These are phyloP conservation scores for Amblyopsis rosae DNA, from an alignment of 2,113 vertebrate species.

Conservation along the genomic window DNA sequence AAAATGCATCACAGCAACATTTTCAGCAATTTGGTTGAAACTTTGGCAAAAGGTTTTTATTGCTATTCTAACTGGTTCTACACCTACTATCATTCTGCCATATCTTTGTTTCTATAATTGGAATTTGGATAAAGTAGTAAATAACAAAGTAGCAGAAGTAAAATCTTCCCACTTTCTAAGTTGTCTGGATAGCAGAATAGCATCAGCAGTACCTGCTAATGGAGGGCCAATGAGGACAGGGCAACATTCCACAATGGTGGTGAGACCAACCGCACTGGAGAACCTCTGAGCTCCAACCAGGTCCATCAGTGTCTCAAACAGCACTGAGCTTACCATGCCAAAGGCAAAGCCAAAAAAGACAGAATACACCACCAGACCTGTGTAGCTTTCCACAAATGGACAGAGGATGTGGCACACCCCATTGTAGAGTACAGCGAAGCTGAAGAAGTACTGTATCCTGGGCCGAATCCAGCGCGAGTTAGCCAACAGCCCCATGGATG, in stretches of 20 bases:
- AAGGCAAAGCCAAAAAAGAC: slow-evolving; percentile 95
- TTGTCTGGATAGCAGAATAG: too few species aligned
- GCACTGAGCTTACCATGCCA: slow-evolving; percentile 93
- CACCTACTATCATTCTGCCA: too few species aligned
- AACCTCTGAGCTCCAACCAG: slow-evolving; percentile 90
- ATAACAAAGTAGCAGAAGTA: too few species aligned
- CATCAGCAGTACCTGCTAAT: slow-evolving; percentile 84
- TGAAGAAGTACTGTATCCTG: slow-evolving; percentile 95
- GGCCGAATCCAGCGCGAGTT: slow-evolving; percentile 88
- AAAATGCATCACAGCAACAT: too few species aligned
- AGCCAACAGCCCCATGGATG: slow-evolving; percentile 88
- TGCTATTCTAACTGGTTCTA: too few species aligned
- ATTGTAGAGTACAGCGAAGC: slow-evolving; percentile 90
- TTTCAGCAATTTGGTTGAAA: too few species aligned
- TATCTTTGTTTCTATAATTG: too few species aligned
- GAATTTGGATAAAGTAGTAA: too few species aligned
- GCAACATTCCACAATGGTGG: slow-evolving; percentile 91
- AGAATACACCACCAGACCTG: slow-evolving; percentile 87
- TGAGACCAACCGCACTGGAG: slow-evolving; percentile 95
- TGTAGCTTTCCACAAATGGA: slow-evolving; percentile 83
- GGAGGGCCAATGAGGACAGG: slow-evolving; percentile 94
- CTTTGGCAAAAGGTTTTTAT: too few species aligned
- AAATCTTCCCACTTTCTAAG: too few species aligned
- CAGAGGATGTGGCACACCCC: slow-evolving; percentile 91
- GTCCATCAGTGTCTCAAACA: slow-evolving; percentile 97